phyloP scores from a whole-genome alignment of 1,140 invertebrate genomes.

The Euura saliciscinereae region DNA sequence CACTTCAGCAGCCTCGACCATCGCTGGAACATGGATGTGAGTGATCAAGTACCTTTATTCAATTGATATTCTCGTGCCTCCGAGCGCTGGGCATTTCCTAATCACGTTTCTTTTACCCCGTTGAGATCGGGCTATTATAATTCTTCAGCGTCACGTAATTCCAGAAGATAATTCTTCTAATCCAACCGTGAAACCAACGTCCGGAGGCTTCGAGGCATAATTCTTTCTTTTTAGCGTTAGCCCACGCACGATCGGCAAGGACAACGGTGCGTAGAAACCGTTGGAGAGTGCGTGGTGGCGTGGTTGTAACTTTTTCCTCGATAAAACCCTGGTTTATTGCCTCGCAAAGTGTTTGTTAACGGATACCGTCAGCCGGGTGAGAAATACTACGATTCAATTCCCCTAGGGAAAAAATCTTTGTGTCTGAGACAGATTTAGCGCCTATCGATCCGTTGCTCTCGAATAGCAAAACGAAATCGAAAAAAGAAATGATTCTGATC shows the following conservation, averaged over 20 bases:
- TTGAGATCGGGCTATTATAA: too few species aligned
- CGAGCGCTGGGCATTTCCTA: too few species aligned
- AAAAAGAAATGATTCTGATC: neutral
- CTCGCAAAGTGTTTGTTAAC: neutral
- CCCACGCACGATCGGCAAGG: neutral
- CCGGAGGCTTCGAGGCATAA: neutral
- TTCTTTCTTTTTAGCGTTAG: neutral
- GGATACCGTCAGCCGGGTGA: neutral
- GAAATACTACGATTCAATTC: too few species aligned
- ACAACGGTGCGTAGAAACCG: neutral
- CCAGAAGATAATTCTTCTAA: neutral
- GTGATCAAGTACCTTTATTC: slow-evolving; percentile 11
- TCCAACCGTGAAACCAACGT: neutral
- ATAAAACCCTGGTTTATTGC: neutral
- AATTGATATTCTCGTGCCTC: too few species aligned
- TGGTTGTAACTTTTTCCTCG: neutral
- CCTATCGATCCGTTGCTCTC: too few species aligned
- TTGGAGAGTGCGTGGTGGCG: neutral
- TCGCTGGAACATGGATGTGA: slow-evolving; percentile 38
- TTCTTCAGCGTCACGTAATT: neutral
- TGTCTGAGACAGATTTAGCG: too few species aligned
- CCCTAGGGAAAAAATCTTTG: too few species aligned
- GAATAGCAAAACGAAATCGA: neutral
- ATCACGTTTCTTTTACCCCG: too few species aligned
- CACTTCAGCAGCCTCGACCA: slow-evolving; percentile 25